Evolutionary conservation across 2,113 vertebrate genomes (phyloP).

Genomic region (Mormyrus iriodes): DNA sequence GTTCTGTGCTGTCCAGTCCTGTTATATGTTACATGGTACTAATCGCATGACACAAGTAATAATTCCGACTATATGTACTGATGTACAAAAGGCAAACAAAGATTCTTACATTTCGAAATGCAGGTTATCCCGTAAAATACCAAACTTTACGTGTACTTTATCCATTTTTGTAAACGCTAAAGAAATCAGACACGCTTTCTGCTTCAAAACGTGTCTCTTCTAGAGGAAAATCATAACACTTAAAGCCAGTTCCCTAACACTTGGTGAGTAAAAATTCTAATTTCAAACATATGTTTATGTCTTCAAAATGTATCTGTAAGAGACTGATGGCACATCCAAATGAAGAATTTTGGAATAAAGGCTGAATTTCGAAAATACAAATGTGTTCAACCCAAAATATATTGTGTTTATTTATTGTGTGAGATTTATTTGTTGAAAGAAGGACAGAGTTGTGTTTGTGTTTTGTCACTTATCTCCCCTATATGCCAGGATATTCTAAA

Average conservation of each 20-base stretch:
- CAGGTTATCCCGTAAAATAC: neutral
- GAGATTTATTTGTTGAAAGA: constrained; percentile 10
- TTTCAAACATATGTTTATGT: neutral
- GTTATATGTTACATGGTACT: too few relatives aligned
- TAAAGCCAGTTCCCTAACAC: neutral
- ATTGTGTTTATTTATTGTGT: neutral
- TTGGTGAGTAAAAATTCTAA: neutral
- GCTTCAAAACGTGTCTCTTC: neutral
- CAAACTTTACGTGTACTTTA: neutral
- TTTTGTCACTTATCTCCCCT: constrained; percentile 5
- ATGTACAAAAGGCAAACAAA: too few relatives aligned
- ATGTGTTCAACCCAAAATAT: neutral
- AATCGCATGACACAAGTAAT: too few relatives aligned
- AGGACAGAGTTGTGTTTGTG: neutral
- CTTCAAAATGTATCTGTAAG: neutral
- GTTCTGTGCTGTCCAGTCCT: too few relatives aligned
- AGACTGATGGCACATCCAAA: neutral
- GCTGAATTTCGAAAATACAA: neutral
- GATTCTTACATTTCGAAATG: neutral
- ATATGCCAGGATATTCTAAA: neutral
- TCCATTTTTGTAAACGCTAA: neutral
- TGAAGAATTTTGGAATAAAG: neutral
- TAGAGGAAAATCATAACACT: neutral
- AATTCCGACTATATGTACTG: too few relatives aligned
- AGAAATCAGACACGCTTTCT: neutral